These are phyloP conservation scores for Chaetura pelagica DNA, from an alignment of 2,113 vertebrate species.

Conservation along the genomic window DNA sequence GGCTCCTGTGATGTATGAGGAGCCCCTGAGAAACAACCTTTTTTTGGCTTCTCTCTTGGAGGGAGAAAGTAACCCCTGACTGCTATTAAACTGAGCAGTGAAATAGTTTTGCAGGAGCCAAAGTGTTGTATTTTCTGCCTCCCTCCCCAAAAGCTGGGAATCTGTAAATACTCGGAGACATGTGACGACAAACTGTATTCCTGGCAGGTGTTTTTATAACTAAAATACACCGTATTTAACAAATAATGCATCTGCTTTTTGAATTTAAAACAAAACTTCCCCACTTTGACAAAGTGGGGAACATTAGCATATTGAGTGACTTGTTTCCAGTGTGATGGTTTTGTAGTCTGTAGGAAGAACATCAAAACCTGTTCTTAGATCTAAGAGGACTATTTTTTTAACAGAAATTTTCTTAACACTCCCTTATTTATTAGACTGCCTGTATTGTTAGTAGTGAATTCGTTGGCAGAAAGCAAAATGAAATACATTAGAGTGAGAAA, in stretches of 20 bases:
- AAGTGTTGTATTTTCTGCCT: neutral
- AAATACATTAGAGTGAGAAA: too few relatives aligned
- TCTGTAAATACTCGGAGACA: neutral
- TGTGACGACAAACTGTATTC: fast-evolving
- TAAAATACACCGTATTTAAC: neutral
- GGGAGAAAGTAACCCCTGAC: neutral
- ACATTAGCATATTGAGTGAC: neutral
- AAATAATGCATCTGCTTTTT: neutral
- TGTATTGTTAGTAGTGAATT: neutral
- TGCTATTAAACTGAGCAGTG: neutral
- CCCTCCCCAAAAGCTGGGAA: neutral
- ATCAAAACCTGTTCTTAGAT: neutral
- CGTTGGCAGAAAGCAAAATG: neutral
- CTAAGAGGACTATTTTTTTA: neutral
- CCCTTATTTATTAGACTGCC: neutral
- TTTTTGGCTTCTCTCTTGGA: neutral
- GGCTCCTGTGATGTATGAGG: neutral
- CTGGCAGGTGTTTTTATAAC: fast-evolving
- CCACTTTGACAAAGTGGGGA: fast-evolving
- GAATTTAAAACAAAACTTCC: neutral
- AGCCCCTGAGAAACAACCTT: neutral
- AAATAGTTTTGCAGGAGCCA: neutral
- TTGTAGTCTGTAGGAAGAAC: too few relatives aligned
- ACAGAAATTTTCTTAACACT: neutral
- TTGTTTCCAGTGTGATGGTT: neutral